A percentile compares a stretch with the other conserved stretches of the same genome.
Evolutionary conservation across 2,888 invertebrate species (phyloP).

Genomic region (Lasioglossum pauxillum): DNA sequence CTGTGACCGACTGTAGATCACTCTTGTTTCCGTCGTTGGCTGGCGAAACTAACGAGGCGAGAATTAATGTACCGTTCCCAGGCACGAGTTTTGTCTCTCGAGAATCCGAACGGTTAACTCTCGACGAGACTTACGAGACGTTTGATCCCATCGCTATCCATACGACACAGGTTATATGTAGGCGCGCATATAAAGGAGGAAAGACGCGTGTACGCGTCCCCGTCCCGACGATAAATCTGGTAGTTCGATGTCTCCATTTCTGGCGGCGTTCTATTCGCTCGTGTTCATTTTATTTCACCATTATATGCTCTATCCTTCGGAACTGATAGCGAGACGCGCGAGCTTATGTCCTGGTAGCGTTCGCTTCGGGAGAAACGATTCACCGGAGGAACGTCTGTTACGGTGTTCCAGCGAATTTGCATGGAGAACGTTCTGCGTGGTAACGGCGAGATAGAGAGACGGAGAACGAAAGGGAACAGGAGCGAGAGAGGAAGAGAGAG

Average conservation of each 20-base stretch:
- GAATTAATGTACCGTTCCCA: not conserved
- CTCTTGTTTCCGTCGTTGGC: not conserved
- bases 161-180: not conserved
- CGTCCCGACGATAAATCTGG: conserved; percentile 59
- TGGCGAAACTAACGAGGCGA: not conserved
- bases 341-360: conserved; percentile 31
- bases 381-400: conserved; percentile 48
- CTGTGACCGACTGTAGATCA: not conserved
- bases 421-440: conserved; percentile 45
- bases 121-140: not conserved
- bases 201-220: conserved; percentile 22
- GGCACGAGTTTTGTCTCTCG: not conserved
- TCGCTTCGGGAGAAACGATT: conserved; percentile 35
- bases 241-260: conserved; percentile 65
- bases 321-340: conserved; percentile 51
- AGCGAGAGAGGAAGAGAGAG: no score
- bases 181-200: not conserved
- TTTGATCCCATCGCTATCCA: conserved; percentile 5
- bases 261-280: conserved; percentile 40
- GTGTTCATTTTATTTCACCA: conserved; percentile 60
- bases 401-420: conserved; percentile 53
- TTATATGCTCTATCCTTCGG: conserved; percentile 55
- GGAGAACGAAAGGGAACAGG: not conserved
- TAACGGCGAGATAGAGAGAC: not conserved
- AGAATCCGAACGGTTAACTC: not conserved